Evolutionary conservation across 2,888 invertebrate species (phyloP).

Genomic region (Aphidoletes aphidimyza): DNA sequence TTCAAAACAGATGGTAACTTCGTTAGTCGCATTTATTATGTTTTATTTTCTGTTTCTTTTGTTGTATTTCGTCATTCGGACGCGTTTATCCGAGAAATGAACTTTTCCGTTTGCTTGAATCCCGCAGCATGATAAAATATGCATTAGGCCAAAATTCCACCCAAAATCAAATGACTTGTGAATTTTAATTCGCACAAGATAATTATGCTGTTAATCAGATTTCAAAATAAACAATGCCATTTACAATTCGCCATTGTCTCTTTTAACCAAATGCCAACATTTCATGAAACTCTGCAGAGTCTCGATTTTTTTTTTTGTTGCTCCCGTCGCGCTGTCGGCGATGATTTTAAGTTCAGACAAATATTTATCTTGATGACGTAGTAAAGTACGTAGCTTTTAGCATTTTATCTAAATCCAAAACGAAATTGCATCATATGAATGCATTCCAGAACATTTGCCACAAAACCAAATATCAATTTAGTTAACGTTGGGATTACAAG

Average conservation of each 20-base stretch:
- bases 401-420: not conserved
- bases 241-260: not conserved
- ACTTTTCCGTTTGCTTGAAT: not conserved
- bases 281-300: too few relatives aligned
- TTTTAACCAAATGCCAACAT: too few relatives aligned
- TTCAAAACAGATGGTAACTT: constrained; percentile 5
- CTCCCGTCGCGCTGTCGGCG: too few relatives aligned
- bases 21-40: not conserved
- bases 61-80: too few relatives aligned
- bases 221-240: not conserved
- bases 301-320: too few relatives aligned
- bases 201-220: constrained; percentile 8
- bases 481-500: not conserved
- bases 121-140: too few relatives aligned
- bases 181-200: not conserved
- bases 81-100: not conserved
- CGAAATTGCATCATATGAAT: not conserved
- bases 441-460: not conserved
- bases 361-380: not conserved
- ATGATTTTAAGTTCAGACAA: too few relatives aligned
- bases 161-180: not conserved
- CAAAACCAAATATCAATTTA: not conserved
- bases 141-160: not conserved
- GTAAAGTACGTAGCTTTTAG: too few relatives aligned
- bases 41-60: too few relatives aligned